Evolutionary conservation across 2,113 vertebrate genomes (phyloP), one percentile per base, ranked within the genome.

Genomic region (Rhadina sibilatrix): DNA sequence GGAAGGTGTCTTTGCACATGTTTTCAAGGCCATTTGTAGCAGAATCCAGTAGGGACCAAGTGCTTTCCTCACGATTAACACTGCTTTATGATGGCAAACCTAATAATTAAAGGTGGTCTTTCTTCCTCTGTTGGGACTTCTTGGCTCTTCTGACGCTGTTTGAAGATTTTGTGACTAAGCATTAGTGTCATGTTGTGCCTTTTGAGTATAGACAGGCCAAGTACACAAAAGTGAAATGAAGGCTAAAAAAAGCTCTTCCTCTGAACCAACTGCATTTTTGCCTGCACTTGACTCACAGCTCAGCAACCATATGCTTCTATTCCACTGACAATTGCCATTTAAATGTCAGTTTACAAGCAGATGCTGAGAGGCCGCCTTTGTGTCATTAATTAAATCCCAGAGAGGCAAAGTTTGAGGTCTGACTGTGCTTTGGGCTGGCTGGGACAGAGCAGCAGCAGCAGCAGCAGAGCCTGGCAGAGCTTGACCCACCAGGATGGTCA

Each of bases 281-380:
- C 96, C 72, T 93, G 82, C 37, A 31, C 83, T 94, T 76, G 72
- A 95, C 89, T 96, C 89, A 44, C 84, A 85, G 72, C 94, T 96
- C 96, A 76, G 76, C 71, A 91, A 90, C 91, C 97, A 94, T 97
- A 96, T 96, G 97, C 89, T 98, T 93, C 19, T 86, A 85, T 95
- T 95, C 95, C 95, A 92, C 82, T 89, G 95, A 87, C 91, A 97
- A 95, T 84, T 97, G 94, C 94, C 89, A 89, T 97, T 98, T 97
- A 97, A 98, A 98, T 97, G 93, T 98, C 97, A 97, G 96, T 93
- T 96, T 97, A 95, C 74, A 94, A 95, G 95, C 97, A 98, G 97
- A 90, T 98, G 94, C 87, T 87, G 38, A 61, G 87, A 84, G 77
- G 52, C 46, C 0, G 65, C 57, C 87, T 94, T 68, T 82, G 75